Evolutionary conservation across 2,113 vertebrate genomes (phyloP), one percentile per base, ranked within the genome.

Genomic region (Eurypyga helias): DNA sequence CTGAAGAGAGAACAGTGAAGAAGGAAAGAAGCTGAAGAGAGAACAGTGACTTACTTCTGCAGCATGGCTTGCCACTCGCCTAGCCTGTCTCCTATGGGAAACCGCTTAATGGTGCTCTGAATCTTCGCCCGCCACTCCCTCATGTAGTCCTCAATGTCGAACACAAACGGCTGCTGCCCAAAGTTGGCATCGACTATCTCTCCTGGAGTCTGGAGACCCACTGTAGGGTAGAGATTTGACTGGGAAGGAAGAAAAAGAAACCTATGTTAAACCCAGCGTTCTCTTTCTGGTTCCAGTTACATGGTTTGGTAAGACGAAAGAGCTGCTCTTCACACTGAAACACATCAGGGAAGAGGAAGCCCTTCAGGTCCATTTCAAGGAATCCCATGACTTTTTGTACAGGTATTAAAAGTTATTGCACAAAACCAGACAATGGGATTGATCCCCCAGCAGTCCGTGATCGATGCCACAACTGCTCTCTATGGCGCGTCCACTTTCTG

Each of bases 81-180:
- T 87, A 99, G 98, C 92, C 99, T 98, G 98, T 99, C 99, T 96
- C 99, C 99, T 31, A 99, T 99, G 93, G 99, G 99, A 95, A 99
- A 99, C 84, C 99, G 98, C 46, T 99, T 99, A 76, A 99, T 99
- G 97, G 99, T 99, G 97, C 99, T 98, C 78, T 99, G 99, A 95
- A 99, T 99, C 98, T 99, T 99, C 17, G 99, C 99, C 93, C 99
- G 97, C 99, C 99, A 99, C 83, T 99, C 99, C 75, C 99, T 99
- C 99, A 99, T 99, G 98, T 99, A 99, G 98, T 99, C 99, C 97
- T 99, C 99, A 11, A 99, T 99, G 99, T 99, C 99, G 23, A 99
- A 99, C 94, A 99, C 99, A 96, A 99, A 99, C 2, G 99, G 99
- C 97, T 99, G 99, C 98, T 99, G 99, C 97, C 99, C 99, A 85